phyloP scores from a whole-genome alignment of 2,797 vertebrate species.

The Catharus ustulatus region DNA sequence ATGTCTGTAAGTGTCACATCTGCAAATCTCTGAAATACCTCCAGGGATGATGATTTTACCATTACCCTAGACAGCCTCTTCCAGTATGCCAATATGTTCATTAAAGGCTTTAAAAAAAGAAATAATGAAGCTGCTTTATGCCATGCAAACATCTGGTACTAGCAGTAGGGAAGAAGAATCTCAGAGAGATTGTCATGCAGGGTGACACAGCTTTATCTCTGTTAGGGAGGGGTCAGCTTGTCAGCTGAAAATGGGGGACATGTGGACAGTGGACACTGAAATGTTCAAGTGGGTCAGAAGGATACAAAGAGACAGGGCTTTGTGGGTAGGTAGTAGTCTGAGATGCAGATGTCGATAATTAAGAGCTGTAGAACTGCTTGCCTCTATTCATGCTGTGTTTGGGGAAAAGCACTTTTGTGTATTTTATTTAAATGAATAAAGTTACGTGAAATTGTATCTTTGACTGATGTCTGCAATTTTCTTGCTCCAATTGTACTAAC shows the following conservation, averaged over 20 bases:
- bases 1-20: not conserved
- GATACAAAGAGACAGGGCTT: not conserved
- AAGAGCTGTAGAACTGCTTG: not conserved
- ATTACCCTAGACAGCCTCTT: not conserved
- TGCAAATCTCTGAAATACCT: not conserved
- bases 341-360: not conserved
- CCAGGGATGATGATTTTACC: too few species aligned
- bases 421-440: not conserved
- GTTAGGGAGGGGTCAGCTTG: not conserved
- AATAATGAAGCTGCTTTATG: not conserved
- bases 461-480: slow-evolving; percentile 7
- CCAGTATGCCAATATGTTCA: not conserved
- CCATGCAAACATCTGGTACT: not conserved
- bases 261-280: not conserved
- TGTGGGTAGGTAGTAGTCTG: not conserved
- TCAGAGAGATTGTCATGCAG: not conserved
- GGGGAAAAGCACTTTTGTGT: not conserved
- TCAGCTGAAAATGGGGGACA: not conserved
- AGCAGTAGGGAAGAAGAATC: not conserved
- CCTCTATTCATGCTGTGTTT: not conserved
- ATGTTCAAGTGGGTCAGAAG: not conserved
- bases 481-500: not conserved
- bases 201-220: not conserved
- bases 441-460: not conserved
- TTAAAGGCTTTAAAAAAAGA: not conserved